Evolutionary conservation across 2,888 invertebrate genomes (phyloP).

Genomic region (Anthophora plumipes): DNA sequence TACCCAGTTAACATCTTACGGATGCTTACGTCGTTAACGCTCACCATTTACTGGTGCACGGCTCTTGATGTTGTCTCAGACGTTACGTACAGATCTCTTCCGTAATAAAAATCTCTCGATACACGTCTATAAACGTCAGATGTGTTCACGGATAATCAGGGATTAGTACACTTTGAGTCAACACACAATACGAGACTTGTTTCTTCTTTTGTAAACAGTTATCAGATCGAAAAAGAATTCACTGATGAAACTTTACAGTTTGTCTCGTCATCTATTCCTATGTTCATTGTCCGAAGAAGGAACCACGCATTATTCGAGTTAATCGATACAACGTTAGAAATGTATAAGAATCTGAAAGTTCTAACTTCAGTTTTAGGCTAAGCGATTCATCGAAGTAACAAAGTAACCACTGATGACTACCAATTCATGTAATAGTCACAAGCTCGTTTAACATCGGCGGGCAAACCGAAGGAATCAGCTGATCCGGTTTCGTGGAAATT

Average conservation of each 20-base stretch:
- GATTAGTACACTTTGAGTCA: constrained; percentile 1
- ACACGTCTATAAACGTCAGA: neutral
- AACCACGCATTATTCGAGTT: neutral
- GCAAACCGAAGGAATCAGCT: constrained; percentile 36
- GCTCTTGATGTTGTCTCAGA: neutral
- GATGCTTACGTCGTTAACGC: neutral
- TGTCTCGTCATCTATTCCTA: constrained; percentile 40
- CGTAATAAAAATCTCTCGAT: neutral
- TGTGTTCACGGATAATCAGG: neutral
- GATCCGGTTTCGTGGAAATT: neutral
- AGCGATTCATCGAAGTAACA: neutral
- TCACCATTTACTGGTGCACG: neutral
- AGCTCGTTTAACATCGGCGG: neutral
- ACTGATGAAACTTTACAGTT: constrained; percentile 29
- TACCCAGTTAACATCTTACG: neutral
- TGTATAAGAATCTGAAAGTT: neutral
- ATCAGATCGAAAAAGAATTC: constrained; percentile 1
- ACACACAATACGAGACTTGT: neutral
- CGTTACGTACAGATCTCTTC: constrained; percentile 1
- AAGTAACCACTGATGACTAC: neutral
- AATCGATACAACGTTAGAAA: neutral
- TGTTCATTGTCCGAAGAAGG: neutral
- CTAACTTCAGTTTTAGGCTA: neutral
- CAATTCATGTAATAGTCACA: neutral
- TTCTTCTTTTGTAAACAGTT: constrained; percentile 16